Evolutionary conservation across 2,113 vertebrate species (phyloP).

Genomic region (Stomatorhinus ivindoensis): DNA sequence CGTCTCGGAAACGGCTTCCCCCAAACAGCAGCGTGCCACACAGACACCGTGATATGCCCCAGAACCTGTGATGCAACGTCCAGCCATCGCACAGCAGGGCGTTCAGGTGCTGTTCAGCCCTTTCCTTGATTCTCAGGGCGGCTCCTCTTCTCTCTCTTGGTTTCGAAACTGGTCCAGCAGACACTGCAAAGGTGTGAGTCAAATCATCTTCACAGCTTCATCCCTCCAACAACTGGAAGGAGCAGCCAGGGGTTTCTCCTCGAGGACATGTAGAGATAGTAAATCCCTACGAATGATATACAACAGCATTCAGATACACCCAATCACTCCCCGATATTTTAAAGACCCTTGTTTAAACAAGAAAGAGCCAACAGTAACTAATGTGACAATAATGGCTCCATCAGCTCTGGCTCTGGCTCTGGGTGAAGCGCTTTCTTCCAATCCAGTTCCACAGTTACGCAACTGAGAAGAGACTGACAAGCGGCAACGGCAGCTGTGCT

Average conservation of each 20-base stretch:
- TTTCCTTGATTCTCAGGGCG: background rate
- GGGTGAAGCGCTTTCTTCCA: background rate
- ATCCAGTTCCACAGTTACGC: background rate
- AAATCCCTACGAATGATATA: background rate
- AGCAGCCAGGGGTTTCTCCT: background rate
- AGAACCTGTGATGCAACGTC: background rate
- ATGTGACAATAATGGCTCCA: background rate
- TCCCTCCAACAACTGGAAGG: background rate
- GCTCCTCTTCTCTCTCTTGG: background rate
- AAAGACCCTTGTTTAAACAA: background rate
- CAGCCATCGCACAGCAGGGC: background rate
- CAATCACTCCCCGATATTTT: background rate
- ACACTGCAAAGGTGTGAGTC: background rate
- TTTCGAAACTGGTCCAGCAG: background rate
- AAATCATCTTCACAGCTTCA: background rate
- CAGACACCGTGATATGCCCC: background rate
- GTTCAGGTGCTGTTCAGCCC: background rate
- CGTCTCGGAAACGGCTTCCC: background rate
- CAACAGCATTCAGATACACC: background rate
- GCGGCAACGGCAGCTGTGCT: background rate
- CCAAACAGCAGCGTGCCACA: background rate
- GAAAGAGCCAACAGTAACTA: background rate
- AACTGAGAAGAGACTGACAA: conserved; percentile 1
- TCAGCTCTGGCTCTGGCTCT: background rate
- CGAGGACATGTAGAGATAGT: background rate